Conservation (phyloP, 2,113 vertebrate genomes). For the Chlorodrepanis virens region DNA sequence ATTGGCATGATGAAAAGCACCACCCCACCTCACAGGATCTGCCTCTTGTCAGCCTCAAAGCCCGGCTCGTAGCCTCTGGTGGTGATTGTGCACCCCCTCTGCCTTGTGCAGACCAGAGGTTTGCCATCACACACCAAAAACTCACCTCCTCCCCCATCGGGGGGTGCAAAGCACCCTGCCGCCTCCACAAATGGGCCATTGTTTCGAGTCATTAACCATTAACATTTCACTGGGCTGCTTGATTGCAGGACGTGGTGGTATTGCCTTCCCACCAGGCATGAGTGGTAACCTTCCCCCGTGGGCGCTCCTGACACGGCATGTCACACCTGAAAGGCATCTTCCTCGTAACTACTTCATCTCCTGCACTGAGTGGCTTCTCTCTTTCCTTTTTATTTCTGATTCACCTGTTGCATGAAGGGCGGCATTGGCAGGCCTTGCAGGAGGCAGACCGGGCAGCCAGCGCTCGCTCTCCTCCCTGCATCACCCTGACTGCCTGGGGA, state of each 20-base stretch:
- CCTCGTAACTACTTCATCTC: background rate
- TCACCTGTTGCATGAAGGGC: background rate
- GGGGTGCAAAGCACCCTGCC: background rate
- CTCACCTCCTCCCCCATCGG: background rate
- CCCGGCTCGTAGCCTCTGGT: background rate
- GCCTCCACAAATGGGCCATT: background rate
- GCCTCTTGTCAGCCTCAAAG: background rate
- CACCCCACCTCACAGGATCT: background rate
- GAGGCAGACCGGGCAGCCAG: background rate
- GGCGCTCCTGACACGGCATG: background rate
- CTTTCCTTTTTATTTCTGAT: no score
- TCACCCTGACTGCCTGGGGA: accelerated
- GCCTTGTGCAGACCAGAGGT: background rate
- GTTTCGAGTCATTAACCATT: background rate
- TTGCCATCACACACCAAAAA: background rate
- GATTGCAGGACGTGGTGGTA: background rate
- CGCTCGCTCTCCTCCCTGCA: accelerated
- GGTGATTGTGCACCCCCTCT: background rate
- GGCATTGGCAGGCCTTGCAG: background rate
- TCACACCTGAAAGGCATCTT: background rate
- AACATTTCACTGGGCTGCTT: background rate
- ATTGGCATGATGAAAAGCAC: background rate
- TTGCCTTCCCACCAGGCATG: background rate
- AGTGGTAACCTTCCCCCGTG: background rate
- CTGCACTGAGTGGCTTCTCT: background rate